These are phyloP conservation scores for Drosophila insularis DNA, from an alignment of 1,140 invertebrate genomes.

Conservation along the genomic window DNA sequence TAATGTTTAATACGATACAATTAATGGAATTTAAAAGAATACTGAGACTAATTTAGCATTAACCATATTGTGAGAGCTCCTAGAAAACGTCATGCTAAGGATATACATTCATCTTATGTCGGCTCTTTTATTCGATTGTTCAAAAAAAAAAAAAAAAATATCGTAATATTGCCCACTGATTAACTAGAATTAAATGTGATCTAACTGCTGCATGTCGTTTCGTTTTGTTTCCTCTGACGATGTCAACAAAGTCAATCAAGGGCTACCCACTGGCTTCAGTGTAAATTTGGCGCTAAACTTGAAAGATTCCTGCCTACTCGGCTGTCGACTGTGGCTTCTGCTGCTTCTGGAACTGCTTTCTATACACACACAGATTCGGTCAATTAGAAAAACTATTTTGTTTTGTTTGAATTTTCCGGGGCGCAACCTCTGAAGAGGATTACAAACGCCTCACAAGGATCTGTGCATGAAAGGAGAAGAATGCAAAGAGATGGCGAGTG, in stretches of 20 bases:
- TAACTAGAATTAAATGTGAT: neutral
- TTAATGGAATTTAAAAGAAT: too few relatives aligned
- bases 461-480: constrained; percentile 12
- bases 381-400: constrained; percentile 53
- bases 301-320: constrained; percentile 43
- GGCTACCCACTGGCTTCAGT: constrained; percentile 63
- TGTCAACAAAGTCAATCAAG: constrained; percentile 5
- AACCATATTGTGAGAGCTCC: neutral
- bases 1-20: too few relatives aligned
- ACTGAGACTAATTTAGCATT: too few relatives aligned
- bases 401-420: constrained; percentile 22
- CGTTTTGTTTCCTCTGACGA: too few relatives aligned
- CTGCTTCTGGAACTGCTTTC: constrained; percentile 49
- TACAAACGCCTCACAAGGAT: constrained; percentile 64
- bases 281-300: constrained; percentile 54
- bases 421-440: constrained; percentile 77
- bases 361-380: constrained; percentile 1
- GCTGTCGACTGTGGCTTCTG: constrained; percentile 63
- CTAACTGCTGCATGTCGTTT: neutral
- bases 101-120: neutral
- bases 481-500: constrained; percentile 41
- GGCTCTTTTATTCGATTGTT: neutral
- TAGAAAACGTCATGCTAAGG: neutral
- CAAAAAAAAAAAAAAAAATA: neutral
- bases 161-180: neutral